Evolutionary conservation across 2,888 invertebrate species (phyloP).

Genomic region (Heliconius ethilla): DNA sequence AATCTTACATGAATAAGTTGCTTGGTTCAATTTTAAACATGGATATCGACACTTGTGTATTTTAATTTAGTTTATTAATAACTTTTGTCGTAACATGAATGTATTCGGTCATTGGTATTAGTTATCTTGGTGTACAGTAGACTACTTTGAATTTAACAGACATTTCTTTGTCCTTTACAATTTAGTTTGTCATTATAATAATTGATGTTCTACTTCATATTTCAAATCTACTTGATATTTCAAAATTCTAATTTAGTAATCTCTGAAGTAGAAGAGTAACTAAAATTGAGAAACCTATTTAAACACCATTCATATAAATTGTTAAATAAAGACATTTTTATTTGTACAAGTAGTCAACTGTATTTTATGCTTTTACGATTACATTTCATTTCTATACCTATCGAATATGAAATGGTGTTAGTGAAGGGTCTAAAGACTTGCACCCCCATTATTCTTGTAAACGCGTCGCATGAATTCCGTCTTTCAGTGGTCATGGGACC

Average conservation of each 20-base stretch:
- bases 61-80: background rate
- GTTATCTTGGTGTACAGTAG: conserved; percentile 37
- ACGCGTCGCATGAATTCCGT: conserved; percentile 40
- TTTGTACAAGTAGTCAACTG: conserved; percentile 28
- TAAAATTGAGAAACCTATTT: background rate
- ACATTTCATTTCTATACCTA: conserved; percentile 26
- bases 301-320: background rate
- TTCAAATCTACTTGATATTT: background rate
- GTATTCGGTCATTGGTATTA: conserved; percentile 31
- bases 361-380: conserved; percentile 25
- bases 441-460: conserved; percentile 26
- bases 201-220: no score
- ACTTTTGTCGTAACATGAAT: conserved; percentile 35
- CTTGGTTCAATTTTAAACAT: background rate
- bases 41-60: background rate
- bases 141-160: conserved; percentile 24
- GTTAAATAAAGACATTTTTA: background rate
- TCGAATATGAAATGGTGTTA: conserved; percentile 35
- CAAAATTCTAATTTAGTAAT: background rate
- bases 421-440: conserved; percentile 26
- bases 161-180: background rate
- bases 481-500: conserved; percentile 40
- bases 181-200: background rate
- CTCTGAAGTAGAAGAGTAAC: background rate
- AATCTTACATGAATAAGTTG: background rate